Evolutionary conservation across 2,888 invertebrate species (phyloP).

Genomic region (Luperina nickerlii): DNA sequence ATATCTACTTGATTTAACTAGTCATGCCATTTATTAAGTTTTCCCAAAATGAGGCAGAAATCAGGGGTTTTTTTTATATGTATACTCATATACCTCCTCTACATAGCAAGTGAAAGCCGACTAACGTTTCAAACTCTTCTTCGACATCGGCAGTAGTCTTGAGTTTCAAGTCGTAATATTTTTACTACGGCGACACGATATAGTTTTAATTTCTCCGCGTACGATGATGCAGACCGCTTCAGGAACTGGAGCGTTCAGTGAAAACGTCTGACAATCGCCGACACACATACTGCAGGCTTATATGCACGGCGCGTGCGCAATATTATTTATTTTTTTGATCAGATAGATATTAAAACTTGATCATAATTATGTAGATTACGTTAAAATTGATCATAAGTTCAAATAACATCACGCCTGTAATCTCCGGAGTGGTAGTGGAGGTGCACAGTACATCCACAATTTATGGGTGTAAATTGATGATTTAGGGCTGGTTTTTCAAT

Average conservation of each 20-base stretch:
- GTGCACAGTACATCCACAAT: background rate
- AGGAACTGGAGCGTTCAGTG: constrained; percentile 70
- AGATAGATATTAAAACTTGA: background rate
- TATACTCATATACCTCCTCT: background rate
- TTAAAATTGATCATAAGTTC: background rate
- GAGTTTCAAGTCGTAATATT: constrained; percentile 25
- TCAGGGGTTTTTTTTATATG: background rate
- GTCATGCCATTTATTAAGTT: background rate
- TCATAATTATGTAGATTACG: background rate
- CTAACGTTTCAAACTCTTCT: background rate
- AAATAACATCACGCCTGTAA: background rate
- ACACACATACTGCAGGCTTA: constrained; percentile 18
- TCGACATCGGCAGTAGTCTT: background rate
- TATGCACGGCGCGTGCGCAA: constrained; percentile 1
- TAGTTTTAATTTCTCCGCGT: constrained; percentile 54
- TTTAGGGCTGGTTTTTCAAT: background rate
- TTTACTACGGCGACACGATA: constrained; percentile 25
- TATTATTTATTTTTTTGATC: background rate
- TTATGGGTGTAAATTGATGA: background rate
- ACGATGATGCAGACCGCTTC: constrained; percentile 39
- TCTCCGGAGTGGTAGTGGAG: background rate
- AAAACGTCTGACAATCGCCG: constrained; percentile 52
- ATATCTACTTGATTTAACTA: background rate
- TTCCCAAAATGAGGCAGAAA: background rate
- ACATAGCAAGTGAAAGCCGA: background rate